Base-by-base conservation (phyloP, 1,140 invertebrate genomes). In the Drosophila ironensis region DNA sequence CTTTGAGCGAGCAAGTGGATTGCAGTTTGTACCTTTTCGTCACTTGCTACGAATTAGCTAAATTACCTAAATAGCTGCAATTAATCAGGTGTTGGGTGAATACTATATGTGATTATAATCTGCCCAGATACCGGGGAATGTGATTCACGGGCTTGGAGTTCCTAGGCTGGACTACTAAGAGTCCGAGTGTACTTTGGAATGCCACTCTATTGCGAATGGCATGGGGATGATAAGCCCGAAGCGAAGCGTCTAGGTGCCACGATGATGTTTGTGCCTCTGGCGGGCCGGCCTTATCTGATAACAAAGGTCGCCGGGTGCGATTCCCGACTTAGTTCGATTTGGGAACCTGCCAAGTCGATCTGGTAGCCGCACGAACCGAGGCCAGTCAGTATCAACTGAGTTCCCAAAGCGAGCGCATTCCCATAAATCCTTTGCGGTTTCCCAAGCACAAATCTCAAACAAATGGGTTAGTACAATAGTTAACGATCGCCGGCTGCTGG, bases 401-500 rank as follows among this genome's bases (percentile, higher is more conserved):
- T 28, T 41, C 38, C 40, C 20, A 14, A 40, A 17, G 25, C 20
- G 19, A 37, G 33, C 12, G 14, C 33, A 37, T n/a, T n/a, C 7
- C 14, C 3, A 9, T 16, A 68, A 37, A 20, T 37, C 24, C 7
- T 9, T n/a, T n/a, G n/a, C 22, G 7, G 12, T 33, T 17, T 12
- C 22, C n/a, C 14, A 46, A 20, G 25, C 16, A 35, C 4, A 67
- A 47, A 30, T 33, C 11, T 1, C 2, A 37, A 28, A 40, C 8
- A 47, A 72, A 88, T 88, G 84, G 84, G 84, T 88, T 68, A 27
- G 27, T 38, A n/a, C n/a, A n/a, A n/a, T n/a, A 33, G 30, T 33
- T 22, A 45, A n/a, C n/a, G n/a, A n/a, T n/a, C 20, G 50, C 24
- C 41, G 22, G 30, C 30, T 24, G 9, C 19, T 3, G 9, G 14